Conservation (phyloP, 2,797 vertebrate species). For the Potorous gilbertii region DNA sequence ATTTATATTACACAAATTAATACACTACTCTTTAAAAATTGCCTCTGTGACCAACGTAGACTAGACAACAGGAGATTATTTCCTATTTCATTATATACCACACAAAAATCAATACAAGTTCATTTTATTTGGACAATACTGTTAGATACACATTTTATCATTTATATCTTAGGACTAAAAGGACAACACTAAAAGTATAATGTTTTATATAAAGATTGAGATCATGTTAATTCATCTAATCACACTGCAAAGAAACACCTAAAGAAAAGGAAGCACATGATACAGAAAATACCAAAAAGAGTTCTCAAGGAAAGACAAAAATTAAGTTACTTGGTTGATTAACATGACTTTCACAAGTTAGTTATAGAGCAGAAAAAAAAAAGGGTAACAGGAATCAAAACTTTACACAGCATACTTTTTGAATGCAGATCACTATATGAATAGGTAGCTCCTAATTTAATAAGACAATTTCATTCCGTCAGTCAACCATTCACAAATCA, state of each 20-base stretch:
- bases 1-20: conserved; percentile 78
- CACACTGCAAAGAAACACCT: conserved; percentile 70
- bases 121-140: conserved; percentile 81
- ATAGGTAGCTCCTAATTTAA: neutral
- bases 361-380: neutral
- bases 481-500: neutral
- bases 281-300: neutral
- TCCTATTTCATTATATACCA: conserved; percentile 80
- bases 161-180: conserved; percentile 83
- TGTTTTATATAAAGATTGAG: conserved; percentile 79
- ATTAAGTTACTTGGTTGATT: neutral
- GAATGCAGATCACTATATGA: neutral
- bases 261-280: neutral
- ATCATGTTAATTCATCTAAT: conserved; percentile 77
- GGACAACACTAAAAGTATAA: conserved; percentile 82
- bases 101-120: conserved; percentile 84
- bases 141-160: conserved; percentile 81
- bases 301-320: neutral
- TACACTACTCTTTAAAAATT: conserved; percentile 82
- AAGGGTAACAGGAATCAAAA: conserved; percentile 49
- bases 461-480: neutral
- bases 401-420: neutral
- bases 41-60: conserved; percentile 72
- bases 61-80: conserved; percentile 80
- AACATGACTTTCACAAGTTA: neutral